Conservation (phyloP, 1,140 invertebrate species). For the Aphaenogaster ashmeadi region DNA sequence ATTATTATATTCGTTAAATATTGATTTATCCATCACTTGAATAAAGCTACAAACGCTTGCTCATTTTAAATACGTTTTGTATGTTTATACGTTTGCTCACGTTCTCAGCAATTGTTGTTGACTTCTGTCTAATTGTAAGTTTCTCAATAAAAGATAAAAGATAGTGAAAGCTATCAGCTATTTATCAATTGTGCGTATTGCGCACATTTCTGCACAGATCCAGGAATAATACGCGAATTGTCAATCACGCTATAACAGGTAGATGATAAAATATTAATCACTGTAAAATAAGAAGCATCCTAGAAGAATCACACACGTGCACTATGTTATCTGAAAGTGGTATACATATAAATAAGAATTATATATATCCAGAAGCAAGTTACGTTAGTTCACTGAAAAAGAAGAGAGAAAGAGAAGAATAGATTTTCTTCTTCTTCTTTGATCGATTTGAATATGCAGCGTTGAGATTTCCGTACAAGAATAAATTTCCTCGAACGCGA, state of each 20-base stretch:
- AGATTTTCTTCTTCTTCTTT: not conserved
- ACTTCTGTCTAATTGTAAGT: too few species aligned
- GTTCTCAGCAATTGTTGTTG: not conserved
- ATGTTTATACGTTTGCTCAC: not conserved
- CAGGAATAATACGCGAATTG: not conserved
- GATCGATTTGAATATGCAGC: not conserved
- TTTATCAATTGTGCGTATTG: conserved; percentile 1
- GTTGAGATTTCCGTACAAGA: not conserved
- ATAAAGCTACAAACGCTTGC: not conserved
- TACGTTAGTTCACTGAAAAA: not conserved
- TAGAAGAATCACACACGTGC: not conserved
- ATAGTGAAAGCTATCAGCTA: not conserved
- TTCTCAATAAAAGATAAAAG: not conserved
- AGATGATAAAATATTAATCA: conserved; percentile 28
- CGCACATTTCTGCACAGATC: too few species aligned
- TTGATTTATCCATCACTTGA: conserved; percentile 9
- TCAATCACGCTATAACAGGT: not conserved
- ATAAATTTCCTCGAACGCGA: not conserved
- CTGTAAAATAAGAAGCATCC: not conserved
- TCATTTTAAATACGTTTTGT: not conserved
- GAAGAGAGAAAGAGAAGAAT: not conserved
- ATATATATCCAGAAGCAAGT: not conserved
- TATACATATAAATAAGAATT: conserved; percentile 6
- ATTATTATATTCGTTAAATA: conserved; percentile 1
- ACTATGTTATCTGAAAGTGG: conserved; percentile 4